Percentiles rank a stretch among this genome's conserved stretches.
These are phyloP conservation scores for Neofelis nebulosa DNA, from an alignment of 2,113 vertebrate species.

Conservation along the genomic window DNA sequence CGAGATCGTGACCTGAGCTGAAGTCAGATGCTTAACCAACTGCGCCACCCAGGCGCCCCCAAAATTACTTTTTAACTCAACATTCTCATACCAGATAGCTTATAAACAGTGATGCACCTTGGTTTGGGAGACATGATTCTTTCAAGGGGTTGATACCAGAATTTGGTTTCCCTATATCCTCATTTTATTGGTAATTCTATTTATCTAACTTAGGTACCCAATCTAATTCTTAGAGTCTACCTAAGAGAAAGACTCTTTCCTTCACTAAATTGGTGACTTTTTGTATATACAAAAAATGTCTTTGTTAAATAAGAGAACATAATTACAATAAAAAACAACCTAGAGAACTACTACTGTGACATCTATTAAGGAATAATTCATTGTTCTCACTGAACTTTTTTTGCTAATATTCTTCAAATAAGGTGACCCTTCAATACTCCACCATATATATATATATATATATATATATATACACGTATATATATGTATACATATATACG, in stretches of 20 bases:
- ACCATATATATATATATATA: neutral
- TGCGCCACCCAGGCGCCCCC: too few relatives aligned
- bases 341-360: neutral
- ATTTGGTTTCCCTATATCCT: neutral
- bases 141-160: neutral
- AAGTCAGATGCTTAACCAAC: too few relatives aligned
- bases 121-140: neutral
- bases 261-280: conserved; percentile 1
- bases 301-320: neutral
- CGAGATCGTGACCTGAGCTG: too few relatives aligned
- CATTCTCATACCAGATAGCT: neutral
- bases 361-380: neutral
- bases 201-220: neutral
- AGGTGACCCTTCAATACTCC: neutral
- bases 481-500: neutral
- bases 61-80: conserved; percentile 9
- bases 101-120: neutral
- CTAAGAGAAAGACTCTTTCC: neutral
- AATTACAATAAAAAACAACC: neutral
- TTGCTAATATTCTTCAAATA: neutral
- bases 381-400: neutral
- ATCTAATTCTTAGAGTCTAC: neutral
- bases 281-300: neutral
- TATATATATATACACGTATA: neutral
- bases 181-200: neutral